phyloP scores from a whole-genome alignment of 2,113 vertebrate genomes.

The Clarias gariepinus region DNA sequence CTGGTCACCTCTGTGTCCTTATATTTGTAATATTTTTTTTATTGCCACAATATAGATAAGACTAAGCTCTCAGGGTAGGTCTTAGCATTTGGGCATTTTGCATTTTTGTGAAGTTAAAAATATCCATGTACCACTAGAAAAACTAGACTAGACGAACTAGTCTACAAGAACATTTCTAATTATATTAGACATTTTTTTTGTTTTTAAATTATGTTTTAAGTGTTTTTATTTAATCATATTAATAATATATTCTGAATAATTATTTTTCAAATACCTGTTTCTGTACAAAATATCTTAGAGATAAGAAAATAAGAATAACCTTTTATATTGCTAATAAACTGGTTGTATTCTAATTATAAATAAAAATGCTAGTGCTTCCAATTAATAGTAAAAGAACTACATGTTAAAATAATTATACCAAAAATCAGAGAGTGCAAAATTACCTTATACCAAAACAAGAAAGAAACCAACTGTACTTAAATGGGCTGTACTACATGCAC shows the following conservation, averaged over 20 bases:
- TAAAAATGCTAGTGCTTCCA: background rate
- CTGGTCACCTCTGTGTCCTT: background rate
- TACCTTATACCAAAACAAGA: background rate
- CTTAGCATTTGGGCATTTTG: background rate
- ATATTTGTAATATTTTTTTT: background rate
- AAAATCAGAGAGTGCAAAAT: background rate
- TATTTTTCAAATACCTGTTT: background rate
- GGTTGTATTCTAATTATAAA: background rate
- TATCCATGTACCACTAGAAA: background rate
- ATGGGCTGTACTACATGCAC: background rate
- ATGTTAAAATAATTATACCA: background rate
- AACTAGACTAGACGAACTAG: background rate
- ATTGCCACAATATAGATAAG: background rate
- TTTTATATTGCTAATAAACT: background rate
- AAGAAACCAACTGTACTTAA: background rate
- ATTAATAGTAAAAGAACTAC: background rate
- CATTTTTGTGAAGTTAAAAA: background rate
- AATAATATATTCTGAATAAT: background rate
- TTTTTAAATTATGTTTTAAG: background rate
- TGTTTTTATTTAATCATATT: background rate
- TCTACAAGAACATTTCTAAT: background rate
- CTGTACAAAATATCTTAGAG: background rate
- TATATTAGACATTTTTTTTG: background rate
- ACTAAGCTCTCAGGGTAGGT: too few species aligned
- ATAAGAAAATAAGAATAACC: background rate